A percentile compares a stretch with the other conserved stretches of the same genome.
Conservation (phyloP, 2,113 vertebrate species). For the Dicaeum eximium region DNA sequence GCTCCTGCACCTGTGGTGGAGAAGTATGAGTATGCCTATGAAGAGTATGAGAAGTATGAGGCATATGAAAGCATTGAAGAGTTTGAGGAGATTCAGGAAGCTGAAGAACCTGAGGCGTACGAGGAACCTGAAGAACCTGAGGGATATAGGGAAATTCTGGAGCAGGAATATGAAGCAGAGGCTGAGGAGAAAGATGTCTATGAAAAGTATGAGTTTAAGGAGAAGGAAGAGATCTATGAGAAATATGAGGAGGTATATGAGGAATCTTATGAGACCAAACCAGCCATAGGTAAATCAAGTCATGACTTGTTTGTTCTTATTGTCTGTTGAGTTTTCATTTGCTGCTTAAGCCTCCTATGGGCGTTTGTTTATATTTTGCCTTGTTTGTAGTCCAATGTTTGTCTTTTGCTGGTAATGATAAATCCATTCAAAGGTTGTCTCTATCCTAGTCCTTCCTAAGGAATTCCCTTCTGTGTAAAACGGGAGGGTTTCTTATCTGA, state of each 20-base stretch:
- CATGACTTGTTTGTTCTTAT: background rate
- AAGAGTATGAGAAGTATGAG: constrained; percentile 65
- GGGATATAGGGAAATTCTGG: constrained; percentile 28
- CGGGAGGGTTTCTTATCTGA: background rate
- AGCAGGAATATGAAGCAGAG: constrained; percentile 42
- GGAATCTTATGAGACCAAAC: constrained; percentile 50
- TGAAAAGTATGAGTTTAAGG: constrained; percentile 24
- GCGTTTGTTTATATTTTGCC: background rate
- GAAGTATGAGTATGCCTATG: constrained; percentile 49
- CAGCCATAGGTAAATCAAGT: constrained; percentile 71
- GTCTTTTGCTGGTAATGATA: background rate
- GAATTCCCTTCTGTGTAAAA: background rate
- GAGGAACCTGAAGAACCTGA: constrained; percentile 64
- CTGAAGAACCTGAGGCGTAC: constrained; percentile 64
- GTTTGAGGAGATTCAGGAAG: constrained; percentile 53
- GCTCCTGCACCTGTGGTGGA: background rate
- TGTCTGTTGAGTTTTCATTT: background rate
- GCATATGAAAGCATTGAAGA: constrained; percentile 17
- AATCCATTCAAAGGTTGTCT: background rate
- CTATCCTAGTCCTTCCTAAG: background rate
- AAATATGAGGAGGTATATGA: constrained; percentile 47
- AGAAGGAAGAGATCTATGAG: constrained; percentile 45
- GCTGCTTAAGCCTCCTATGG: background rate
- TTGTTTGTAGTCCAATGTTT: background rate
- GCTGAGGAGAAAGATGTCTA: constrained; percentile 40